Conservation (phyloP, 2,888 invertebrate species). For the Nudaria mundana region DNA sequence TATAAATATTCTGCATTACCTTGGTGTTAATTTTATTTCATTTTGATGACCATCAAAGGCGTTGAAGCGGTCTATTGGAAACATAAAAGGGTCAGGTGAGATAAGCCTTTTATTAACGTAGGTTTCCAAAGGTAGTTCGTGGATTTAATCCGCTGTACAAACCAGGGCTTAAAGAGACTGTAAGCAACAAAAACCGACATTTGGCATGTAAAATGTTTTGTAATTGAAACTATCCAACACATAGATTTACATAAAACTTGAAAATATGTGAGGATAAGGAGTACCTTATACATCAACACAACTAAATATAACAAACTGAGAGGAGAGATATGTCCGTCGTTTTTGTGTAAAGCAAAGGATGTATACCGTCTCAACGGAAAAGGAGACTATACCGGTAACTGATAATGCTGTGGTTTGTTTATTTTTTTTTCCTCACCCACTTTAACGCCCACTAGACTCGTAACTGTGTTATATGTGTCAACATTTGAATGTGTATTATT, state of each 20-base stretch:
- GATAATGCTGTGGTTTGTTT: conserved; percentile 47
- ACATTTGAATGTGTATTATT: conserved; percentile 38
- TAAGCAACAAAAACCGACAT: too few species aligned
- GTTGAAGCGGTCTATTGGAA: conserved; percentile 61
- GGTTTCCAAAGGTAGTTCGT: conserved; percentile 22
- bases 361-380: too few species aligned
- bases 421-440: conserved; percentile 52
- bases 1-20: conserved; percentile 37
- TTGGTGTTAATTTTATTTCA: conserved; percentile 39
- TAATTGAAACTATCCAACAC: too few species aligned
- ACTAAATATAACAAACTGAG: too few species aligned
- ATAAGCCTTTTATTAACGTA: conserved; percentile 43
- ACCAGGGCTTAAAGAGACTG: too few species aligned
- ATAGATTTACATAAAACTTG: too few species aligned
- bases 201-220: too few species aligned
- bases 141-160: too few species aligned
- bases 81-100: conserved; percentile 52
- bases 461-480: conserved; percentile 58
- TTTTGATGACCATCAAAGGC: conserved; percentile 36
- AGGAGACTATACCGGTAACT: conserved; percentile 17
- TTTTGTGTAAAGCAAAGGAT: too few species aligned
- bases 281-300: too few species aligned
- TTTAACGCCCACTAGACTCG: conserved; percentile 49
- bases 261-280: too few species aligned
- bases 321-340: too few species aligned